phyloP scores from a whole-genome alignment of 92 coral and sea anemone species.

The Epizoanthus ramosus region DNA sequence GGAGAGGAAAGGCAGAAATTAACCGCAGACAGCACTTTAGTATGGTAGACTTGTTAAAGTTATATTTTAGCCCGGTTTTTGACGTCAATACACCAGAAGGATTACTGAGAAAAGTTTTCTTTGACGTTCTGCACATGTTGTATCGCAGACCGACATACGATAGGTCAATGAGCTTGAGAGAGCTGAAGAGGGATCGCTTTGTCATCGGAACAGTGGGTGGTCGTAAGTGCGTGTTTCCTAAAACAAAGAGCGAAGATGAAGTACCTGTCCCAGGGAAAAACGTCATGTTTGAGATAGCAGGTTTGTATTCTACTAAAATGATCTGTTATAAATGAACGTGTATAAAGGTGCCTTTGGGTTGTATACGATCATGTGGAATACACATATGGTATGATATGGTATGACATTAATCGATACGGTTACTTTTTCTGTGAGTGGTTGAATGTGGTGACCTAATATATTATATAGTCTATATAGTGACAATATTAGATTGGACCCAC shows the following conservation, averaged over 20 bases:
- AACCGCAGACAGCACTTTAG: conserved; percentile 77
- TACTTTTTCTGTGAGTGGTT: too few species aligned
- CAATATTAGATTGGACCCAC: too few species aligned
- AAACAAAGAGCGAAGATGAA: conserved; percentile 34
- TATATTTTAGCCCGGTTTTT: conserved; percentile 80
- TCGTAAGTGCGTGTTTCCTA: conserved; percentile 52
- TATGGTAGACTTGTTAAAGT: conserved; percentile 78
- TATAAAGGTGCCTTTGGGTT: neutral
- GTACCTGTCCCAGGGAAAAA: conserved; percentile 37
- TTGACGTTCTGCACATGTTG: conserved; percentile 84
- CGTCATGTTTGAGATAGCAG: conserved; percentile 37
- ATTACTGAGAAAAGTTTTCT: conserved; percentile 74
- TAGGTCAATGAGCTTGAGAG: conserved; percentile 65
- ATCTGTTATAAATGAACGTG: neutral
- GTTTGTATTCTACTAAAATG: conserved; percentile 14
- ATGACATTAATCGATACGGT: too few species aligned
- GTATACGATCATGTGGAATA: too few species aligned
- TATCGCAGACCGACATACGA: conserved; percentile 78
- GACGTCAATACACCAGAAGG: conserved; percentile 84
- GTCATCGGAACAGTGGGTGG: conserved; percentile 62
- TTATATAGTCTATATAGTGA: too few species aligned
- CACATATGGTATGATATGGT: too few species aligned
- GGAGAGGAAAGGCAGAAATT: conserved; percentile 80
- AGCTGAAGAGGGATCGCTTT: conserved; percentile 76
- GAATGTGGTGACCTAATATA: too few species aligned